Conservation (phyloP, 2,797 vertebrate genomes). For the Sebastes elongatus region DNA sequence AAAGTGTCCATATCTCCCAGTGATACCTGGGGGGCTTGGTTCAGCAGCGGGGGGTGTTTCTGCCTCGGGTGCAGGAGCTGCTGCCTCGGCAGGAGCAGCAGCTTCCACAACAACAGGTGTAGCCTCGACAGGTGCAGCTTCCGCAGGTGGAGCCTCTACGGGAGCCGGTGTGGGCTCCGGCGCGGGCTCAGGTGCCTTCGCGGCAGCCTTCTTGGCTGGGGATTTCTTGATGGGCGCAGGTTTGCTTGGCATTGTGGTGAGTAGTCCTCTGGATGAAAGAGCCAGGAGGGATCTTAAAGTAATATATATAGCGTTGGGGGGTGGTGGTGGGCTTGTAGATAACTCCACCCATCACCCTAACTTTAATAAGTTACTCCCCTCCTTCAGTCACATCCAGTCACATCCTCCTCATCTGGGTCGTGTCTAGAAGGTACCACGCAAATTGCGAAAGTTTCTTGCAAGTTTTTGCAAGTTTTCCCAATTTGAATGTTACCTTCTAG, state of each 20-base stretch:
- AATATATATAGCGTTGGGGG: conserved; percentile 66
- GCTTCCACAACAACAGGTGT: too few relatives aligned
- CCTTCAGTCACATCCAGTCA: conserved; percentile 2
- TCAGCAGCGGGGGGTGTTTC: conserved; percentile 49
- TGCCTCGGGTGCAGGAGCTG: conserved; percentile 27
- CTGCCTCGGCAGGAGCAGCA: not conserved
- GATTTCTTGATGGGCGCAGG: conserved; percentile 83
- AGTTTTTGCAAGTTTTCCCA: too few relatives aligned
- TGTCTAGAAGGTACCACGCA: too few relatives aligned
- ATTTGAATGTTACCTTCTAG: too few relatives aligned
- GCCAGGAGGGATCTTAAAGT: conserved; percentile 1
- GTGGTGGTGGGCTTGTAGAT: conserved; percentile 9
- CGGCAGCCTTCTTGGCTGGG: conserved; percentile 67
- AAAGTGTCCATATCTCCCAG: not conserved
- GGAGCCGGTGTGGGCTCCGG: conserved; percentile 32
- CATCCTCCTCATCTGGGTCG: too few relatives aligned
- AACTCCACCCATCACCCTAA: conserved; percentile 74
- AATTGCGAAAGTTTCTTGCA: too few relatives aligned
- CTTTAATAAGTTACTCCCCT: conserved; percentile 7
- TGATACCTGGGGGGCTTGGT: conserved; percentile 53
- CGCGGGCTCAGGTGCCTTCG: conserved; percentile 59
- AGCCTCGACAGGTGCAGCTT: conserved; percentile 8
- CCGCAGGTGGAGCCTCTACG: conserved; percentile 6
- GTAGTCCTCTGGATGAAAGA: conserved; percentile 42
- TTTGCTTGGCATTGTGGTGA: conserved; percentile 82